These are phyloP conservation scores for Carcina quercana DNA, from an alignment of 2,888 invertebrate genomes.

Conservation along the genomic window DNA sequence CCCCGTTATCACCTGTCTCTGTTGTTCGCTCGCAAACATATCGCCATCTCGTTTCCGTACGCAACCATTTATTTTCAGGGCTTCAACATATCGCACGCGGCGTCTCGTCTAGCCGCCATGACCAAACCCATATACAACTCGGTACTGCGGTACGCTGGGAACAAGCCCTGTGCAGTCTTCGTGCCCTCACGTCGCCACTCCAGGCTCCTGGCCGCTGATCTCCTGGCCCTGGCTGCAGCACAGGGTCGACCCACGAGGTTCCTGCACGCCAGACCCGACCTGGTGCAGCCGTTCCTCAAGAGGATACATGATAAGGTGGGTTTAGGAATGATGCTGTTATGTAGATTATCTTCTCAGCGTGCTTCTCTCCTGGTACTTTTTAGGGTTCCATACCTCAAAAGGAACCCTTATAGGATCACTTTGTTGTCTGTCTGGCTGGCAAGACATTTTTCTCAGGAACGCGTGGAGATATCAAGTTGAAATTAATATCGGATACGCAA, in stretches of 20 bases:
- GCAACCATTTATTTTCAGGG: slow-evolving; percentile 81
- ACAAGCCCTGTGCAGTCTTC: slow-evolving; percentile 91
- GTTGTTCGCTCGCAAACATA: too few relatives aligned
- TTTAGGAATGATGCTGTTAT: too few relatives aligned
- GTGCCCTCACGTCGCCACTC: slow-evolving; percentile 94
- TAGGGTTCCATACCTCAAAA: too few relatives aligned
- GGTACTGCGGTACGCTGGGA: slow-evolving; percentile 87
- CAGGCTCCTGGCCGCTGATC: slow-evolving; percentile 94
- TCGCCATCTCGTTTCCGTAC: not conserved
- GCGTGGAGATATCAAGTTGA: too few relatives aligned
- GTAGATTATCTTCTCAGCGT: too few relatives aligned
- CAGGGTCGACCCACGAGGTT: slow-evolving; percentile 91
- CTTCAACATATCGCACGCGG: slow-evolving; percentile 98
- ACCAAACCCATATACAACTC: slow-evolving; percentile 97
- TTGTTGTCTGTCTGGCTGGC: too few relatives aligned
- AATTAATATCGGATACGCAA: too few relatives aligned
- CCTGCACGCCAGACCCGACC: slow-evolving; percentile 89
- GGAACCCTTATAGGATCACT: too few relatives aligned
- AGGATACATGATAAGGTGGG: slow-evolving; percentile 88
- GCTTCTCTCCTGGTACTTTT: too few relatives aligned
- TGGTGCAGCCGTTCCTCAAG: slow-evolving; percentile 91
- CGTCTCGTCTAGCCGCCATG: slow-evolving; percentile 97
- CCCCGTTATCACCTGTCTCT: too few relatives aligned
- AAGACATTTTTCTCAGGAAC: too few relatives aligned
- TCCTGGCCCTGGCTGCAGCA: slow-evolving; percentile 94